These are phyloP conservation scores for Alsophila aescularia DNA, from an alignment of 2,888 invertebrate species.

Conservation along the genomic window DNA sequence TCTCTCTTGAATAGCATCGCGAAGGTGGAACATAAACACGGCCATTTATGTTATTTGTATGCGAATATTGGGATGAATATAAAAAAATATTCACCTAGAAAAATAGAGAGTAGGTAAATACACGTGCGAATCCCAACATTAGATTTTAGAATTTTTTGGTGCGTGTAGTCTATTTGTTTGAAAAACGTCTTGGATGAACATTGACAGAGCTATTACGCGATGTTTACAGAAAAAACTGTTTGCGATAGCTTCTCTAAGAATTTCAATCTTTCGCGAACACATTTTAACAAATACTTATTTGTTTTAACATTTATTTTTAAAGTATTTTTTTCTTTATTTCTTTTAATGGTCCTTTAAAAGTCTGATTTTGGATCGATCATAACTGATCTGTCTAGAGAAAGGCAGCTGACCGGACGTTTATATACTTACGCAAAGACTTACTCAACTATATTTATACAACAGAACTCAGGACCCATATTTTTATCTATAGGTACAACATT, in stretches of 20 bases:
- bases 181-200: constrained; percentile 1
- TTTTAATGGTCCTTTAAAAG: too few species aligned
- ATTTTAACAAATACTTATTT: too few species aligned
- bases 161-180: constrained; percentile 1
- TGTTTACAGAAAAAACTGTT: constrained; percentile 1
- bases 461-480: too few species aligned
- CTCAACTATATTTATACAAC: too few species aligned
- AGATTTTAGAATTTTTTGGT: neutral
- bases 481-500: too few species aligned
- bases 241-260: neutral
- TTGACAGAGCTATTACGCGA: neutral
- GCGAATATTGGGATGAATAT: constrained; percentile 60
- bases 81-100: constrained; percentile 20
- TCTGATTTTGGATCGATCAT: too few species aligned
- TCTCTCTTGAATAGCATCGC: constrained; percentile 67
- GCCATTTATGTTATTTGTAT: constrained; percentile 67
- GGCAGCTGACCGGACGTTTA: too few species aligned
- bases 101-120: neutral
- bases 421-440: too few species aligned
- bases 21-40: constrained; percentile 67
- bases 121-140: neutral
- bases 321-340: too few species aligned
- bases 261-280: neutral
- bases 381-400: too few species aligned
- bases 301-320: too few species aligned